phyloP scores from a whole-genome alignment of 2,888 invertebrate genomes.

The Resseliella maxima region DNA sequence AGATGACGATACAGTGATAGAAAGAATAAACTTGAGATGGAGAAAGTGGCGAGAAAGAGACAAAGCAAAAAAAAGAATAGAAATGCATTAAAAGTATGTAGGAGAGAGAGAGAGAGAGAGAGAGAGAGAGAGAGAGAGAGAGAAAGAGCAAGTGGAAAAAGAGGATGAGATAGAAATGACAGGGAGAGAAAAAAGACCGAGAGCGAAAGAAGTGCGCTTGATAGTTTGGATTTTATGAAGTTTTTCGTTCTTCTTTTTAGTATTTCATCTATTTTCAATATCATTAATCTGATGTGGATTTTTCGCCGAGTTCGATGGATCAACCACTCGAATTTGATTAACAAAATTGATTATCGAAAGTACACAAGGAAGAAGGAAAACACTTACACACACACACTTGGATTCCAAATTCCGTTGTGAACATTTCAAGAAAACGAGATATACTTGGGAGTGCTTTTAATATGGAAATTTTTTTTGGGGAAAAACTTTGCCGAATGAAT shows the following conservation, averaged over 20 bases:
- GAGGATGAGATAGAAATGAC: background rate
- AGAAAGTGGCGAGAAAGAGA: too few relatives aligned
- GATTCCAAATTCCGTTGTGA: too few relatives aligned
- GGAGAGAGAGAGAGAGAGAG: background rate
- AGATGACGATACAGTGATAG: too few relatives aligned
- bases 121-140: background rate
- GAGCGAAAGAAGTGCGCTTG: too few relatives aligned
- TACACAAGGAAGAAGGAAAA: background rate
- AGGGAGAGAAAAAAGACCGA: background rate
- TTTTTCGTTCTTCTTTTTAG: background rate
- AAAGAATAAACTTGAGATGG: too few relatives aligned
- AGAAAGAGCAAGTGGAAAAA: background rate
- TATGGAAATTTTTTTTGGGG: background rate
- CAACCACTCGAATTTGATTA: conserved; percentile 29
- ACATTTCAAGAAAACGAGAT: background rate
- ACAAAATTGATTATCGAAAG: conserved; percentile 43
- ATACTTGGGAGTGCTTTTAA: background rate
- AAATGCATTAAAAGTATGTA: background rate
- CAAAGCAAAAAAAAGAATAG: too few relatives aligned
- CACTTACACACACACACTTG: background rate
- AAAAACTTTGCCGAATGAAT: background rate
- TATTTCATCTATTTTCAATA: conserved; percentile 36
- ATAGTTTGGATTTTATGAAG: conserved; percentile 18
- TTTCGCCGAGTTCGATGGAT: background rate
- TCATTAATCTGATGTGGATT: conserved; percentile 28